Conservation (phyloP, 2,113 vertebrate genomes). For the Etheostoma spectabile region DNA sequence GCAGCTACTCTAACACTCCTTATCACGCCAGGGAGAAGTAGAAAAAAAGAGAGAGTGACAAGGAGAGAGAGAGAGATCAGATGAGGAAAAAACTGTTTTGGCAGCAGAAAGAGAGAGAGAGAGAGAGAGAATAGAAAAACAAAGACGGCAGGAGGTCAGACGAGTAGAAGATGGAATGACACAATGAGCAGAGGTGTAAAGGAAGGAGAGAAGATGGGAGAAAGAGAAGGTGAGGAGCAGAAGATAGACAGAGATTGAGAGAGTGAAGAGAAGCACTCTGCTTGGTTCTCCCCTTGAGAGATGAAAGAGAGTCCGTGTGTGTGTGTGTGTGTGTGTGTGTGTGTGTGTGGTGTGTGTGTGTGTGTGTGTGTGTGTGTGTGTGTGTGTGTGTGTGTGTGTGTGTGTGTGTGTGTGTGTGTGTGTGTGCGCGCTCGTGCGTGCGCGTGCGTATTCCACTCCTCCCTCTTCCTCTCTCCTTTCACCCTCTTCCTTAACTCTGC, state of each 20-base stretch:
- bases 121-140: background rate
- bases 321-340: background rate
- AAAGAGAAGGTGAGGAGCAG: background rate
- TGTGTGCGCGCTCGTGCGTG: no score
- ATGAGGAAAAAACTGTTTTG: slow-evolving; percentile 1
- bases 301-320: slow-evolving; percentile 49
- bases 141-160: slow-evolving; percentile 9
- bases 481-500: slow-evolving; percentile 16
- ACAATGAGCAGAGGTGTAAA: background rate
- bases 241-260: slow-evolving; percentile 5
- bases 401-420: no score
- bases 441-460: background rate
- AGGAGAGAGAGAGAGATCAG: background rate
- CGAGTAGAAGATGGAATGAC: background rate
- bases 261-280: slow-evolving; percentile 7
- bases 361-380: slow-evolving; percentile 4
- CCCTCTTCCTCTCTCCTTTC: background rate
- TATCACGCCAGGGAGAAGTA: slow-evolving; percentile 9
- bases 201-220: background rate
- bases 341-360: no score
- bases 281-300: slow-evolving; percentile 49
- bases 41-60: background rate
- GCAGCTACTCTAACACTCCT: slow-evolving; percentile 53
- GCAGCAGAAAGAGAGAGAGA: background rate
- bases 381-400: no score